Conservation (phyloP, 1,140 invertebrate genomes). For the Drosophila watanabei region DNA sequence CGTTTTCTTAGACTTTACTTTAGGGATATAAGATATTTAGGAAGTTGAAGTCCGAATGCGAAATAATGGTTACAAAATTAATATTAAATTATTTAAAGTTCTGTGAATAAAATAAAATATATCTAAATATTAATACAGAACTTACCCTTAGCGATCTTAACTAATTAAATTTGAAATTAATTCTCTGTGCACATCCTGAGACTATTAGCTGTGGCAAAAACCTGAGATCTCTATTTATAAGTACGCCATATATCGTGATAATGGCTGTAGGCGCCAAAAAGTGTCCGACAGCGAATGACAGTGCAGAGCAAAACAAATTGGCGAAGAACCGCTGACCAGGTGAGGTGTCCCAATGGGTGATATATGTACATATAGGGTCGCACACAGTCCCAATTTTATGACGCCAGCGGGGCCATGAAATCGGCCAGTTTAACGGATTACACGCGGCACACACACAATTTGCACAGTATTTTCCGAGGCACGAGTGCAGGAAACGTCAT, state of each 20-base stretch:
- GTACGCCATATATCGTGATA: conserved; percentile 12
- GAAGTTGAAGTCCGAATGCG: not conserved
- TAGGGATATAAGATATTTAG: not conserved
- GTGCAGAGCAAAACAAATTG: conserved; percentile 52
- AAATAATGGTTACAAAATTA: not conserved
- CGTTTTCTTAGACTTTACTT: not conserved
- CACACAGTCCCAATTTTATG: conserved; percentile 29
- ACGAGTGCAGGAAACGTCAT: conserved; percentile 54
- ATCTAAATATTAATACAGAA: too few species aligned
- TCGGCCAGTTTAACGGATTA: conserved; percentile 67
- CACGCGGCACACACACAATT: conserved; percentile 22
- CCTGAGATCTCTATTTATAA: conserved; percentile 44
- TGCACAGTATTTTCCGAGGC: conserved; percentile 38
- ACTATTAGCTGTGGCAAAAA: conserved; percentile 23
- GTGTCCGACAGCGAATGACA: conserved; percentile 49
- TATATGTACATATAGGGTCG: conserved; percentile 9
- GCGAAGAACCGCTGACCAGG: conserved; percentile 50
- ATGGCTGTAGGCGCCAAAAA: conserved; percentile 43
- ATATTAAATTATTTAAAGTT: not conserved
- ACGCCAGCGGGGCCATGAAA: conserved; percentile 69
- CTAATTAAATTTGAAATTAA: conserved; percentile 6
- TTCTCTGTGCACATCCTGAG: not conserved
- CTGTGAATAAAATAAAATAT: too few species aligned
- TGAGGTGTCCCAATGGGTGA: conserved; percentile 33
- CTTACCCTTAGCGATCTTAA: not conserved